Evolutionary conservation across 2,113 vertebrate genomes (phyloP), one percentile per base, ranked within the genome.

Genomic region (Xenopus borealis): DNA sequence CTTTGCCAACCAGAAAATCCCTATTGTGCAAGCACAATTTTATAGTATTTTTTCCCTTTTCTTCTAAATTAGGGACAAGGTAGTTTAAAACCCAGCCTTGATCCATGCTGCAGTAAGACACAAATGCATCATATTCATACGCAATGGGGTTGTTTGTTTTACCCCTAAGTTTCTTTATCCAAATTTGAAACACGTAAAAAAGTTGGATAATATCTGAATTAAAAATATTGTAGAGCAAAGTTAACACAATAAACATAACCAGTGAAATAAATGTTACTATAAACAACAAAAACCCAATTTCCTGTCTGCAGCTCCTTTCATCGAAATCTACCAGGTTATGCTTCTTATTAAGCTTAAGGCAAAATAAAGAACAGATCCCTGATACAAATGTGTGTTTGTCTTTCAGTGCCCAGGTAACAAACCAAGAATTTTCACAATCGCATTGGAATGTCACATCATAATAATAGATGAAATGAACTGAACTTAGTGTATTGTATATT

Each of bases 101-200:
- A 55, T 84, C 78, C 11, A 10, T 55, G 19, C 72, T 80, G 71
- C 81, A 78, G 62, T 80, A 82, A 10, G 80, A 84, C 71, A 82
- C 82, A 70, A 84, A 84, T 2, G 79, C 83, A 55, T 95, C 93
- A 0, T 93, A 96, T 45, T 83, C 72, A 62, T 78, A 66, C 52
- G 77, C 50, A 23, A 78, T 69, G 13, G 70, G 66, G 9, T 14
- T 59, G 50, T 33, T 45, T 66, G 46, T 64, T 14, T 81, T 80
- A n/a, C 77, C 55, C 44, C 30, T 80, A 12, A 68, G 72, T 47
- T 82, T 76, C 69, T 79, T 19, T 10, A 61, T 6, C 72, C 69
- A 79, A 13, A 73, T 76, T 40, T 72, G 58, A 47, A 78, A 58
- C 23, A 69, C 62, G 62, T 79, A 72, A 69, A 78, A 71, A 40